Evolutionary conservation across 2,113 vertebrate species (phyloP).

Genomic region (Anhinga rufa): DNA sequence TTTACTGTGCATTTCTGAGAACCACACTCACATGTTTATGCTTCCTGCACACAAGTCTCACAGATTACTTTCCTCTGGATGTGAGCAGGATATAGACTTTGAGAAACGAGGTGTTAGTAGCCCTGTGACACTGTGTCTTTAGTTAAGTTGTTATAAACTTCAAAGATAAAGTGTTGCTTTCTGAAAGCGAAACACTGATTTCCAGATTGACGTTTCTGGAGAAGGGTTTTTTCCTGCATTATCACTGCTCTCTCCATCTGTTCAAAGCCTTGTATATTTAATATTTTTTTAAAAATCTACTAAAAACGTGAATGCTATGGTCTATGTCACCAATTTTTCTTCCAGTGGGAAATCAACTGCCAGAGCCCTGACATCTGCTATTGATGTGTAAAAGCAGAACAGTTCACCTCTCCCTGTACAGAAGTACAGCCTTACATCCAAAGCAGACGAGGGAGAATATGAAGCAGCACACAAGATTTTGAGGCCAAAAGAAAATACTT

Average conservation of each 20-base stretch:
- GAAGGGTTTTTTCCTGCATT: background rate
- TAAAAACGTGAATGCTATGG: background rate
- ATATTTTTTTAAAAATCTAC: background rate
- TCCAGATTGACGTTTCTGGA: background rate
- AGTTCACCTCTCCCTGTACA: background rate
- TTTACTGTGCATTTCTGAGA: background rate
- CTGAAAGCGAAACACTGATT: background rate
- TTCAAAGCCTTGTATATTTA: background rate
- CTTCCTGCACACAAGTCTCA: background rate
- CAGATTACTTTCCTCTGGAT: background rate
- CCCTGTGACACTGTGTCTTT: background rate
- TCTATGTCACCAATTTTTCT: background rate
- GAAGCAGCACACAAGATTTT: background rate
- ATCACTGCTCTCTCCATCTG: background rate
- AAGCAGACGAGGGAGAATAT: background rate
- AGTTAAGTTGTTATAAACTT: background rate
- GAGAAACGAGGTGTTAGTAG: background rate
- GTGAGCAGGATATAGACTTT: background rate
- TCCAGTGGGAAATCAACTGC: slow-evolving; percentile 15
- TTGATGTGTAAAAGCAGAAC: background rate
- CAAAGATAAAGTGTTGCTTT: background rate
- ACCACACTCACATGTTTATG: background rate
- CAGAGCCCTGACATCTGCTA: background rate
- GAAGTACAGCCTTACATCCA: background rate
- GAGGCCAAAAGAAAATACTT: background rate